Evolutionary conservation across 2,797 vertebrate genomes (phyloP).

Genomic region (Synanceia verrucosa): DNA sequence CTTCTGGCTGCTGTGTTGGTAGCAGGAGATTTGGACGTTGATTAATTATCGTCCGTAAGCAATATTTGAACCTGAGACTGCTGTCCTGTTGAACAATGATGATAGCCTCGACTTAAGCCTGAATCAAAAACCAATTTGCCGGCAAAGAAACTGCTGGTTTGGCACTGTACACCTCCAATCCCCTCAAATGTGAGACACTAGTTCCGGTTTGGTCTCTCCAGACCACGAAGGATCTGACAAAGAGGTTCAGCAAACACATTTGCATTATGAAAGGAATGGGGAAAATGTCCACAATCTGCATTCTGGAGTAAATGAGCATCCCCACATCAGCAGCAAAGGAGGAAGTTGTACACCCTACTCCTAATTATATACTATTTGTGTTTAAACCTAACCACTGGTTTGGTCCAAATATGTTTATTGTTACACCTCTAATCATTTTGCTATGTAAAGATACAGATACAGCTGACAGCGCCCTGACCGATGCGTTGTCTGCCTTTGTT

Average conservation of each 20-base stretch:
- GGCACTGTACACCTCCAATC: slow-evolving; percentile 1
- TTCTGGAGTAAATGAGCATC: neutral
- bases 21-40: slow-evolving; percentile 5
- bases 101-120: neutral
- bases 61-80: neutral
- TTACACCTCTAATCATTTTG: too few relatives aligned
- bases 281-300: too few relatives aligned
- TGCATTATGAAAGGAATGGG: neutral
- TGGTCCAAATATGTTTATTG: too few relatives aligned
- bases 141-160: slow-evolving; percentile 5
- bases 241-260: neutral
- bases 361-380: too few relatives aligned
- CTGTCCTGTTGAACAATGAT: slow-evolving; percentile 1
- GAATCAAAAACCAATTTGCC: slow-evolving; percentile 7
- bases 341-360: too few relatives aligned
- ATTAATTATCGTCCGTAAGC: slow-evolving; percentile 21
- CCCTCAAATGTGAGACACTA: neutral
- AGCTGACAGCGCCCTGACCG: too few relatives aligned
- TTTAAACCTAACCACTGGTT: too few relatives aligned
- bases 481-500: too few relatives aligned
- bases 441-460: too few relatives aligned
- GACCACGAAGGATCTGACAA: slow-evolving; percentile 2
- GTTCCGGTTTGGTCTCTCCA: neutral
- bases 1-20: neutral
- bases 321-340: neutral